Evolutionary conservation across 2,888 invertebrate genomes (phyloP).

Genomic region (Drosophila phalerata): DNA sequence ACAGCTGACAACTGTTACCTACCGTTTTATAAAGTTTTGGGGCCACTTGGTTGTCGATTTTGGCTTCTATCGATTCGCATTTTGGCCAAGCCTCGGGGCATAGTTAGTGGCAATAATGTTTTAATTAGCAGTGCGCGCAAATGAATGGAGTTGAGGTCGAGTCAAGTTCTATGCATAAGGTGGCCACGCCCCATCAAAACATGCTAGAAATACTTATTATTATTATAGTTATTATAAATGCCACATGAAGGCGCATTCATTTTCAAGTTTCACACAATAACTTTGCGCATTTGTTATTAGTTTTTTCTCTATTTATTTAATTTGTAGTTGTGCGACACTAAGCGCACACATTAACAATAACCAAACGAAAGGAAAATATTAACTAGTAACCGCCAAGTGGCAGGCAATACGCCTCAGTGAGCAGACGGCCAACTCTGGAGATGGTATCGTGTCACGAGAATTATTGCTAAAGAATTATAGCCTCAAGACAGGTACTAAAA

Average conservation of each 20-base stretch:
- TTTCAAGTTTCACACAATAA: constrained; percentile 46
- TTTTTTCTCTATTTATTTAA: constrained; percentile 41
- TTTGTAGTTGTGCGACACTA: constrained; percentile 48
- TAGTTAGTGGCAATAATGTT: constrained; percentile 70
- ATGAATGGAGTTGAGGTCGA: constrained; percentile 44
- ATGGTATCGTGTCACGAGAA: constrained; percentile 43
- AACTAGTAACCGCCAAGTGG: constrained; percentile 9
- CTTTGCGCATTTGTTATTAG: constrained; percentile 42
- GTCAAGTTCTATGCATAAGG: constrained; percentile 2
- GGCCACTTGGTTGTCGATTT: constrained; percentile 54
- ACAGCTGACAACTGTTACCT: constrained; percentile 64
- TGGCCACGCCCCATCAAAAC: constrained; percentile 33
- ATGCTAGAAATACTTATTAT: constrained; percentile 26
- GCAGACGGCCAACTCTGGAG: constrained; percentile 12
- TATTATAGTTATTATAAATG: constrained; percentile 31
- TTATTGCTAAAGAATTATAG: background rate
- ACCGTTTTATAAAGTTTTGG: constrained; percentile 50
- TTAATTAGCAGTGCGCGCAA: constrained; percentile 65
- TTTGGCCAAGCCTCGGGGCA: constrained; percentile 65
- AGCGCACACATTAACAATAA: constrained; percentile 56
- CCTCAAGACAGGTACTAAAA: background rate
- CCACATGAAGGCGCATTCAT: constrained; percentile 28
- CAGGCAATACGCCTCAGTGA: constrained; percentile 32
- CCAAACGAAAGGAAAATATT: constrained; percentile 47
- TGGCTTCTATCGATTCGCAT: constrained; percentile 44